Percentiles rank a stretch among this genome's conserved stretches.
These are phyloP conservation scores for Phodopus roborovskii DNA, from an alignment of 2,113 vertebrate species.

Conservation along the genomic window DNA sequence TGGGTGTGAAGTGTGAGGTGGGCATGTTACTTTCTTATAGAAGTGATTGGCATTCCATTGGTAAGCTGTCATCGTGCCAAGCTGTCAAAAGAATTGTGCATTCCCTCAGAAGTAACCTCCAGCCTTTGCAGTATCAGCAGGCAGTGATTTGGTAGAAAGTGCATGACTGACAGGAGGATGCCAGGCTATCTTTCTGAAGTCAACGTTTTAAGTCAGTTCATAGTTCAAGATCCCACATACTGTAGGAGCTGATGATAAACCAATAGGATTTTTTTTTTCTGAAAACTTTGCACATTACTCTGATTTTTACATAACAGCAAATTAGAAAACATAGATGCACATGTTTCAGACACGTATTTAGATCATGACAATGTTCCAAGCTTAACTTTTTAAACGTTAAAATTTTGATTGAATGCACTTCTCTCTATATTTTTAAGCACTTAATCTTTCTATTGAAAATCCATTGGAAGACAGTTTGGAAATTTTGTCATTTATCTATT, in stretches of 20 bases:
- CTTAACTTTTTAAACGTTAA: slow-evolving; percentile 43
- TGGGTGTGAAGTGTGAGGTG: slow-evolving; percentile 36
- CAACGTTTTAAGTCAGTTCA: slow-evolving; percentile 56
- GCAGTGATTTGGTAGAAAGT: slow-evolving; percentile 34
- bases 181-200: slow-evolving; percentile 71
- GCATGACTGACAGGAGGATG: slow-evolving; percentile 46
- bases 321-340: slow-evolving; percentile 38
- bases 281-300: slow-evolving; percentile 50
- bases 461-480: slow-evolving; percentile 49
- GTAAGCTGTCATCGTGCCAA: slow-evolving; percentile 17
- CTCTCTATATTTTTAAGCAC: slow-evolving; percentile 33
- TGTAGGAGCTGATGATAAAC: slow-evolving; percentile 60
- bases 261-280: slow-evolving; percentile 47
- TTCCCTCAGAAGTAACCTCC: slow-evolving; percentile 22
- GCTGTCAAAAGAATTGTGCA: background rate
- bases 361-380: slow-evolving; percentile 40
- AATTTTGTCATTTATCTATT: slow-evolving; percentile 70
- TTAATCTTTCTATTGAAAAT: slow-evolving; percentile 39
- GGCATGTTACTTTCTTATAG: background rate
- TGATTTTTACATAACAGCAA: slow-evolving; percentile 41
- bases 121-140: background rate
- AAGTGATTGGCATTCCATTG: slow-evolving; percentile 9
- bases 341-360: slow-evolving; percentile 46
- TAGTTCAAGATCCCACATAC: slow-evolving; percentile 13
- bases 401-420: slow-evolving; percentile 53